Evolutionary conservation across 2,797 vertebrate genomes (phyloP), one percentile per base, ranked within the genome.

Genomic region (Botia almorhae): DNA sequence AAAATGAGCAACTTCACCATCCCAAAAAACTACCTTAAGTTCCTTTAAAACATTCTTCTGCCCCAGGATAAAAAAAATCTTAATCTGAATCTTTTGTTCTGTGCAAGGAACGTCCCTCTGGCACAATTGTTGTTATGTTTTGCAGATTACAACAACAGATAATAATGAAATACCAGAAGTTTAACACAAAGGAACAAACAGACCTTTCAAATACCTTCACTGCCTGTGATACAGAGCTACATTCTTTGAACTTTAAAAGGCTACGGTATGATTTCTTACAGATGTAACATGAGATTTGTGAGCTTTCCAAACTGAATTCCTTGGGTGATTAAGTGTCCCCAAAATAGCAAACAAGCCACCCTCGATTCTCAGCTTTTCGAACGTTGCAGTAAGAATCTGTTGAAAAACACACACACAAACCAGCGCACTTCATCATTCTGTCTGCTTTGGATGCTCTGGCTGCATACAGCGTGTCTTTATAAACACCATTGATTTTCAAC

Each of bases 251-350:
- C 46, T 19, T 39, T 46, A 23, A 29, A 74, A 8, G 21, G 63
- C n/a, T 29, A 51, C 16, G 4, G 43, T 23, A 23, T 65, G 39
- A 23, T 61, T 82, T 81, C 36, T 72, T 69, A 50, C 53, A 71
- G 64, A 85, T 83, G 58, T 74, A 56, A 80, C 83, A 83, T 36
- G 17, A 81, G 71, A 81, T 82, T 74, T 80, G 36, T 43, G 26
- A 26, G 77, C 53, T 71, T 85, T 74, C 74, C 56, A 69, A 81
- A 51, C 63, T 39, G 26, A 80, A 85, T 80, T 85, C 73, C 73
- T 81, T 2, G 7, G 21, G n/a, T 69, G 74, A 82, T 76, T 79
- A 83, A 79, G 68, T 55, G 53, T 23, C 77, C 39, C 0, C 68
- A 58, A 17, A 74, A 50, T 50, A 48, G 43, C 17, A 26, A 55